These are phyloP conservation scores for Pyrrhura leucotis DNA, from an alignment of 2,797 vertebrate species.

Conservation along the genomic window DNA sequence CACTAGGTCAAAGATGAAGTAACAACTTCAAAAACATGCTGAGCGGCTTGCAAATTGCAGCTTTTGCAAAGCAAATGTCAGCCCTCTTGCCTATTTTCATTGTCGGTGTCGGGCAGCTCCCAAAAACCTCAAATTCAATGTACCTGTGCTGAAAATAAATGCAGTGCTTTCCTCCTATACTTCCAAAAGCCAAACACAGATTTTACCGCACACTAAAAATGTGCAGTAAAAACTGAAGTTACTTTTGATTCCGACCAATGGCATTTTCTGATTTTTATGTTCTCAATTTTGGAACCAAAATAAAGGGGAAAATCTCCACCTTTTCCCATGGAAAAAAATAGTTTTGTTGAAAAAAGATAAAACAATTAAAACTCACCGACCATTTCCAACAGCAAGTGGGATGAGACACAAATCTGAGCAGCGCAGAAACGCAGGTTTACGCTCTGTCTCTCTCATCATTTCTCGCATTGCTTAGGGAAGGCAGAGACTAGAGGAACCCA, in stretches of 20 bases:
- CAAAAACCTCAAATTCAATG: fast-evolving
- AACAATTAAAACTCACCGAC: background rate
- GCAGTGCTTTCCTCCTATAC: background rate
- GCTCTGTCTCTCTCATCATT: background rate
- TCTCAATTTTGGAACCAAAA: background rate
- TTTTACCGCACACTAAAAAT: background rate
- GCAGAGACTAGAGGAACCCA: background rate
- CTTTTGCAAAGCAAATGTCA: background rate
- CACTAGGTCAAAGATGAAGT: background rate
- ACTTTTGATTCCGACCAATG: fast-evolving
- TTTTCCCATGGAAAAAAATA: background rate
- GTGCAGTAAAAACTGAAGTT: background rate
- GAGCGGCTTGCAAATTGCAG: background rate
- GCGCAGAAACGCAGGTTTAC: fast-evolving
- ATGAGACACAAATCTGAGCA: background rate
- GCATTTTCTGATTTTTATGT: background rate
- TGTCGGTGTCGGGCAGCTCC: background rate
- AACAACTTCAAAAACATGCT: background rate
- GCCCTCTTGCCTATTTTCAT: background rate
- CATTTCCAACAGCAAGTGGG: background rate
- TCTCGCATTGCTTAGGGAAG: background rate
- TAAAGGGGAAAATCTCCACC: fast-evolving
- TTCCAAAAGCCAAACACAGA: background rate
- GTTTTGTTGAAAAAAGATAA: background rate
- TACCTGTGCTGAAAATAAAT: background rate